phyloP scores from a whole-genome alignment of 2,797 vertebrate genomes.

The Catostomus latipinnis region DNA sequence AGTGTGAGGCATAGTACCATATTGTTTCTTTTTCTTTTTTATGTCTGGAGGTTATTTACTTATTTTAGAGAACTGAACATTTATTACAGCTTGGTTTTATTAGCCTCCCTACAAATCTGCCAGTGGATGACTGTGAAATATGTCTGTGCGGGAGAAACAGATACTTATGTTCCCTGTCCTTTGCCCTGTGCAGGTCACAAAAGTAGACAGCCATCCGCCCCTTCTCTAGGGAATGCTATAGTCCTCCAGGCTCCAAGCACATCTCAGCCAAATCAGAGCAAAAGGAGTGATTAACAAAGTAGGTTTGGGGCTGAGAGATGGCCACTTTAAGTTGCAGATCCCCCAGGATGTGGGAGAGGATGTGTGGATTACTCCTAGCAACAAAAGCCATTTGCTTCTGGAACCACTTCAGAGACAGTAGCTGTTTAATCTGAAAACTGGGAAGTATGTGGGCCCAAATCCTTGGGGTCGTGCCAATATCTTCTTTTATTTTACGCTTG shows the following conservation, averaged over 20 bases:
- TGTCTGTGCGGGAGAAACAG: constrained; percentile 68
- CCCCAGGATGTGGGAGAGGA: constrained; percentile 86
- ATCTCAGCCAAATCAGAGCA: constrained; percentile 63
- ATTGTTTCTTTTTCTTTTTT: neutral
- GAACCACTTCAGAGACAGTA: constrained; percentile 83
- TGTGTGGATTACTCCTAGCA: constrained; percentile 83
- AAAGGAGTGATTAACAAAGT: constrained; percentile 55
- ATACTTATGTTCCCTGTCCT: constrained; percentile 69
- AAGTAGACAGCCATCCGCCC: constrained; percentile 58
- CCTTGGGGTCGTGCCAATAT: constrained; percentile 75
- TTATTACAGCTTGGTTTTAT: constrained; percentile 41
- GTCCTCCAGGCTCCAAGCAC: constrained; percentile 57
- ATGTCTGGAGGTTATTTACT: constrained; percentile 11
- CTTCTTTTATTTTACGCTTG: constrained; percentile 74
- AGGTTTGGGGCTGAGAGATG: constrained; percentile 40
- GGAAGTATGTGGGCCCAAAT: constrained; percentile 80
- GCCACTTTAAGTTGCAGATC: constrained; percentile 72
- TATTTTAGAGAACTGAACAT: constrained; percentile 5
- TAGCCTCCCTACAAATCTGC: constrained; percentile 19
- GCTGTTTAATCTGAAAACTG: constrained; percentile 85
- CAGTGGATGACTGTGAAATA: constrained; percentile 68
- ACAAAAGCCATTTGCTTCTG: constrained; percentile 86
- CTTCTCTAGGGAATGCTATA: constrained; percentile 62
- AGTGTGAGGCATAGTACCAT: constrained; percentile 13
- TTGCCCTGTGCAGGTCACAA: constrained; percentile 65